phyloP scores from a whole-genome alignment of 1,140 invertebrate species.

The Neodiprion virginianus region DNA sequence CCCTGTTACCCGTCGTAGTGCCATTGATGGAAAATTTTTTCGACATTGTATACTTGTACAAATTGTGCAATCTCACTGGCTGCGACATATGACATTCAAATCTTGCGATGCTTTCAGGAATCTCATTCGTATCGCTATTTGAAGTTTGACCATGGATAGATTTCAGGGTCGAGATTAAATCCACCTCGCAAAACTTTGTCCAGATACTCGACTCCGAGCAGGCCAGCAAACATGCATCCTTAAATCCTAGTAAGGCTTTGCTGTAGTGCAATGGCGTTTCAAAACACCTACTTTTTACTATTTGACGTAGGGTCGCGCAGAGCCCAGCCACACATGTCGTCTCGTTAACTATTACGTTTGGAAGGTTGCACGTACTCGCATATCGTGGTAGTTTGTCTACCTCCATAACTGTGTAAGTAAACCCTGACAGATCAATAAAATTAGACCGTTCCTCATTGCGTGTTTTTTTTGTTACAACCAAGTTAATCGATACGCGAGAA shows the following conservation, averaged over 20 bases:
- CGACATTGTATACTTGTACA: conserved; percentile 75
- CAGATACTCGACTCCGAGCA: conserved; percentile 87
- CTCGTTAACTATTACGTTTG: conserved; percentile 63
- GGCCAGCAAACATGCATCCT: conserved; percentile 77
- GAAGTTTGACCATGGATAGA: conserved; percentile 27
- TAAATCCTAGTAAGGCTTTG: conserved; percentile 75
- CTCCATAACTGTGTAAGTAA: conserved; percentile 40
- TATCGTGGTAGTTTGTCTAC: conserved; percentile 43
- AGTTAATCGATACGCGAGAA: conserved; percentile 42
- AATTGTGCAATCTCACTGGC: conserved; percentile 86
- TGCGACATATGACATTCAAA: conserved; percentile 89
- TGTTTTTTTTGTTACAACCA: conserved; percentile 32
- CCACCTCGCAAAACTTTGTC: conserved; percentile 93
- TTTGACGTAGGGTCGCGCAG: conserved; percentile 72
- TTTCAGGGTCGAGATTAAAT: conserved; percentile 70
- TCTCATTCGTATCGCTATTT: conserved; percentile 32
- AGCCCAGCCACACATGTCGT: conserved; percentile 73
- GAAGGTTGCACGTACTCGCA: conserved; percentile 63
- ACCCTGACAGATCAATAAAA: conserved; percentile 39
- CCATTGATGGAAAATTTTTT: conserved; percentile 56
- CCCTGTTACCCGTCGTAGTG: conserved; percentile 20
- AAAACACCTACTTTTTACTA: conserved; percentile 60
- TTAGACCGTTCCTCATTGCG: conserved; percentile 36
- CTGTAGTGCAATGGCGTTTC: conserved; percentile 48
- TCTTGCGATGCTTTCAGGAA: conserved; percentile 71